These are phyloP conservation scores for Drosophila persimilis DNA, from an alignment of 1,140 invertebrate genomes.

Conservation along the genomic window DNA sequence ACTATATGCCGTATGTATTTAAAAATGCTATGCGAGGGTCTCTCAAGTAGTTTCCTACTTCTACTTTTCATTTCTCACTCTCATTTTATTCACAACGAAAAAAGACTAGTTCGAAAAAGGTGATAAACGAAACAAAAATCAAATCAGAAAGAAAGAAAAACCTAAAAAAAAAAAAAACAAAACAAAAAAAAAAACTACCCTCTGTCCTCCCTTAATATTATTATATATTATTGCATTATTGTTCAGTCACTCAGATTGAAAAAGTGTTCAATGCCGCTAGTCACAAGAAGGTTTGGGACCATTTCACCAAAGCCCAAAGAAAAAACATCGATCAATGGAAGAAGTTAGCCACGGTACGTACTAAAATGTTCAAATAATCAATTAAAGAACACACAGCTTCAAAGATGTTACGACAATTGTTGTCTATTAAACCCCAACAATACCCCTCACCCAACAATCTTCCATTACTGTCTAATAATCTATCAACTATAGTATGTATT, in stretches of 20 bases:
- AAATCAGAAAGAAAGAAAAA: slow-evolving; percentile 30
- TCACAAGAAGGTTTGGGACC: slow-evolving; percentile 99
- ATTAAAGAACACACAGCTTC: slow-evolving; percentile 37
- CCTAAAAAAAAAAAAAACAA: slow-evolving; percentile 19
- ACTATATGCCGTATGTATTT: slow-evolving; percentile 42
- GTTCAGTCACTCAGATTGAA: slow-evolving; percentile 98
- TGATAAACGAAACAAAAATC: slow-evolving; percentile 39
- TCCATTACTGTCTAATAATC: slow-evolving; percentile 21
- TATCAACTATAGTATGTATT: slow-evolving; percentile 10
- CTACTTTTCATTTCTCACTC: slow-evolving; percentile 47
- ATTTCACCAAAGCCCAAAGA: slow-evolving; percentile 98
- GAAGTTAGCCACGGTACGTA: slow-evolving; percentile 97
- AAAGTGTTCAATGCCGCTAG: slow-evolving; percentile 96
- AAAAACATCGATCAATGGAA: slow-evolving; percentile 99
- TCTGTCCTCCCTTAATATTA: slow-evolving; percentile 82
- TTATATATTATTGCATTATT: slow-evolving; percentile 83
- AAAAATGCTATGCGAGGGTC: slow-evolving; percentile 66
- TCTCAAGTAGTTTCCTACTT: slow-evolving; percentile 58
- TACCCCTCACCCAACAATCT: background rate
- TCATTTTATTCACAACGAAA: slow-evolving; percentile 63
- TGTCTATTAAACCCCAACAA: slow-evolving; percentile 20
- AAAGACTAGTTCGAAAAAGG: slow-evolving; percentile 51
- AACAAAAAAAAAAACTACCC: slow-evolving; percentile 76
- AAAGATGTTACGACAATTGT: slow-evolving; percentile 40
- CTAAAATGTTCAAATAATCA: slow-evolving; percentile 77